These are phyloP conservation scores for Drosophila barbarae DNA, from an alignment of 2,888 invertebrate genomes.

Conservation along the genomic window DNA sequence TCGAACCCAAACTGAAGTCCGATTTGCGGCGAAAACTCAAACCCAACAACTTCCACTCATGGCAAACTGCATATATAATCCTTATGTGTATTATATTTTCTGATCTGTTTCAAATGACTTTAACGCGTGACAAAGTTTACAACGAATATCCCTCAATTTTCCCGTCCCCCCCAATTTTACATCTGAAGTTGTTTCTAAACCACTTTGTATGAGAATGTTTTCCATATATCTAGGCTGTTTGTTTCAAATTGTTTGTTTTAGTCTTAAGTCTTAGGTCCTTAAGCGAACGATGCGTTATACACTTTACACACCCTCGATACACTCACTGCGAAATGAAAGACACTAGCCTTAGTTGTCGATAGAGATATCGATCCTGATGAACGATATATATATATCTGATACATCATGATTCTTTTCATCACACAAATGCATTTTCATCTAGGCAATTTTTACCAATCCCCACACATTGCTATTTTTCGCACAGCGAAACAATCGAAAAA, in stretches of 20 bases:
- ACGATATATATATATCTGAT: constrained; percentile 13
- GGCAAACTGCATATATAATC: constrained; percentile 32
- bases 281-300: constrained; percentile 70
- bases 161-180: constrained; percentile 43
- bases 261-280: constrained; percentile 61
- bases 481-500: constrained; percentile 32
- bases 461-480: constrained; percentile 60
- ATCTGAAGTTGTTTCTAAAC: constrained; percentile 53
- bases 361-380: constrained; percentile 29
- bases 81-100: constrained; percentile 44
- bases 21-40: constrained; percentile 24
- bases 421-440: constrained; percentile 61
- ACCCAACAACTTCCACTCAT: constrained; percentile 26
- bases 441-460: constrained; percentile 47
- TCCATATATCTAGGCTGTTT: constrained; percentile 68
- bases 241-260: constrained; percentile 72
- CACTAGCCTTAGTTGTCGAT: constrained; percentile 43
- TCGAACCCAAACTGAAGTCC: constrained; percentile 24
- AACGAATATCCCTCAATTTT: constrained; percentile 31
- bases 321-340: constrained; percentile 25
- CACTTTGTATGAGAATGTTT: constrained; percentile 49
- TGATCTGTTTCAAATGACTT: constrained; percentile 50
- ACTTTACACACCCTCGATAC: constrained; percentile 35
- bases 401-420: constrained; percentile 39
- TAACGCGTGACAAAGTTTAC: constrained; percentile 72